These are phyloP conservation scores for Cerastis leucographa DNA, from an alignment of 2,888 invertebrate genomes.

Conservation along the genomic window DNA sequence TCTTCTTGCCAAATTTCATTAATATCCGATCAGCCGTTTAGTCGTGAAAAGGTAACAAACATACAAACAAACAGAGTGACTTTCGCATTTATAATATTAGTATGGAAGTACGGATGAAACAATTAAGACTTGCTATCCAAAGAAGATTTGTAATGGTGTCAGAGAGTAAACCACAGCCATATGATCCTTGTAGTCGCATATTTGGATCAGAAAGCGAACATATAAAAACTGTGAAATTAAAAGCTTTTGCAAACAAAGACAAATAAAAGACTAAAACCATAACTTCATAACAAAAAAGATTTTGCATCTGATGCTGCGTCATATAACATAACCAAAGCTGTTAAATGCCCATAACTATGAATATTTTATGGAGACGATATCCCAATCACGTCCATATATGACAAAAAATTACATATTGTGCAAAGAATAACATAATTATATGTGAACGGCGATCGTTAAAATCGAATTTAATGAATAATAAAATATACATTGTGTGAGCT, in stretches of 20 bases:
- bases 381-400: conserved; percentile 56
- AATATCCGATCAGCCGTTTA: too few relatives aligned
- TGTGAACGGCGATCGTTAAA: conserved; percentile 55
- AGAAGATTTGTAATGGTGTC: not conserved
- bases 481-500: conserved; percentile 42
- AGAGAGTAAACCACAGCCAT: not conserved
- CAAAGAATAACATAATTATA: conserved; percentile 54
- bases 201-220: not conserved
- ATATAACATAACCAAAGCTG: conserved; percentile 14
- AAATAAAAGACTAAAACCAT: not conserved
- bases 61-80: too few relatives aligned
- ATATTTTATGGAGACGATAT: conserved; percentile 50
- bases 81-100: too few relatives aligned
- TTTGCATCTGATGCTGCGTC: conserved; percentile 2
- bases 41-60: too few relatives aligned
- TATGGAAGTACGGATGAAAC: too few relatives aligned
- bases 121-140: not conserved
- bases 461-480: conserved; percentile 55
- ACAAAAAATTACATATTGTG: conserved; percentile 58
- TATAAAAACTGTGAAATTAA: not conserved
- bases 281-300: conserved; percentile 12
- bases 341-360: conserved; percentile 44
- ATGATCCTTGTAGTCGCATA: not conserved
- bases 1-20: too few relatives aligned
- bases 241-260: not conserved